Percentiles rank a stretch among this genome's conserved stretches.
Evolutionary conservation across 30 jellyfish, hydroid and myxozoan genomes (phyloP).

Genomic region (Hydractinia echinata): DNA sequence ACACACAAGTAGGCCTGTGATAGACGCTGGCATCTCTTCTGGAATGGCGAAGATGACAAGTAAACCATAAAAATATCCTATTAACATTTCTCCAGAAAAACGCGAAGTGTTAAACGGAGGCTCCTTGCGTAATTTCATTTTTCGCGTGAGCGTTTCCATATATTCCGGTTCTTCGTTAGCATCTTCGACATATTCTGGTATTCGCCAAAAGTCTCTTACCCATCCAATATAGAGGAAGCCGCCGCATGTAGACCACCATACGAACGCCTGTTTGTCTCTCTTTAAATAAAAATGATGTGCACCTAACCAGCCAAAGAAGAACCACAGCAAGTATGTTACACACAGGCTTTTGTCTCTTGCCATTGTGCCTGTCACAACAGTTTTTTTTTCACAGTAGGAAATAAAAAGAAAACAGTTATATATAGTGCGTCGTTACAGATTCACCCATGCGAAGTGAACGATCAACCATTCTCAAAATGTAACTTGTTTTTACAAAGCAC

Average conservation of each 20-base stretch:
- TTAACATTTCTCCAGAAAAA: conserved; percentile 73
- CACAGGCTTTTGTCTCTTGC: neutral
- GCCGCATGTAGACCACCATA: conserved; percentile 97
- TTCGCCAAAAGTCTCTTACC: conserved; percentile 93
- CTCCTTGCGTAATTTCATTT: conserved; percentile 52
- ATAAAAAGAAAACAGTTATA: too few relatives aligned
- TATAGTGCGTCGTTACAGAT: too few relatives aligned
- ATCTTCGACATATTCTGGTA: conserved; percentile 94
- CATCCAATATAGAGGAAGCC: conserved; percentile 90
- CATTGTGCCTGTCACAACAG: too few relatives aligned
- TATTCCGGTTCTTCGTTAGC: conserved; percentile 71
- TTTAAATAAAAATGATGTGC: conserved; percentile 89
- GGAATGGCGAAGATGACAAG: conserved; percentile 84
- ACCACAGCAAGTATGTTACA: conserved; percentile 83
- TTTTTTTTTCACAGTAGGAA: too few relatives aligned
- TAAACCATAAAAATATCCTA: conserved; percentile 79
- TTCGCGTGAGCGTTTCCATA: conserved; percentile 46
- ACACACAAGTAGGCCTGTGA: conserved; percentile 51
- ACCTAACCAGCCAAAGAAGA: conserved; percentile 84
- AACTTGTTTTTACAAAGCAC: too few relatives aligned
- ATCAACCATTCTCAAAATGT: too few relatives aligned
- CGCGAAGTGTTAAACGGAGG: conserved; percentile 77
- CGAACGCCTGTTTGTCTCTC: conserved; percentile 92
- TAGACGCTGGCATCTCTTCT: conserved; percentile 54
- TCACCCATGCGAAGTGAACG: too few relatives aligned